A percentile compares a stretch with the other conserved stretches of the same genome.
Evolutionary conservation across 2,113 vertebrate genomes (phyloP).

Genomic region (Trinectes maculatus): DNA sequence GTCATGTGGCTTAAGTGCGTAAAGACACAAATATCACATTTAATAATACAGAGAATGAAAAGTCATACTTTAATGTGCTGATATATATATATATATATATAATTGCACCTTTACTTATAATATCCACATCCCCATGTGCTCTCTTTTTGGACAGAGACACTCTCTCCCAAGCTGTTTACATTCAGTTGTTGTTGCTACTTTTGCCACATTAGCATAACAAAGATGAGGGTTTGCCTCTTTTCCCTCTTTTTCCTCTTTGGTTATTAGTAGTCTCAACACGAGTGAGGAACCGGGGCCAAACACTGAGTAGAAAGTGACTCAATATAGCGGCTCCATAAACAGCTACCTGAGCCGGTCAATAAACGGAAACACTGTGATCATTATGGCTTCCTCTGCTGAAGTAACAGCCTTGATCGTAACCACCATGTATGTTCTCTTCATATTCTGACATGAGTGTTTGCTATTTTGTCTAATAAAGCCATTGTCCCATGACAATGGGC

Average conservation of each 20-base stretch:
- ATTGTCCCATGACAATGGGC: not conserved
- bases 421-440: too few species aligned
- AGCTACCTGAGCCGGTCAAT: slow-evolving; percentile 9
- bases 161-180: slow-evolving; percentile 31
- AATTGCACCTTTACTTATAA: too few species aligned
- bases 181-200: slow-evolving; percentile 38
- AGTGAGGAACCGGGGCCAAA: slow-evolving; percentile 16
- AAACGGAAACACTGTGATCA: not conserved
- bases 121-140: too few species aligned
- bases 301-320: slow-evolving; percentile 36
- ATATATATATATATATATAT: too few species aligned
- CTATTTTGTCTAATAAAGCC: too few species aligned
- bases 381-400: too few species aligned
- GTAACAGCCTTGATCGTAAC: too few species aligned
- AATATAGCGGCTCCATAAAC: slow-evolving; percentile 31
- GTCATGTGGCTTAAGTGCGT: too few species aligned
- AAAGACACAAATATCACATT: too few species aligned
- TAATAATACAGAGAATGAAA: too few species aligned
- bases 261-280: slow-evolving; percentile 77
- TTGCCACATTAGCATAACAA: slow-evolving; percentile 76
- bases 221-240: slow-evolving; percentile 49
- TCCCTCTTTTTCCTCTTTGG: slow-evolving; percentile 26
- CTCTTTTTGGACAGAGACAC: not conserved
- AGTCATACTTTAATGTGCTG: too few species aligned
- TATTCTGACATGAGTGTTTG: too few species aligned